Evolutionary conservation across 30 jellyfish, hydroid and myxozoan genomes (phyloP).

Genomic region (Catostylus mosaicus): DNA sequence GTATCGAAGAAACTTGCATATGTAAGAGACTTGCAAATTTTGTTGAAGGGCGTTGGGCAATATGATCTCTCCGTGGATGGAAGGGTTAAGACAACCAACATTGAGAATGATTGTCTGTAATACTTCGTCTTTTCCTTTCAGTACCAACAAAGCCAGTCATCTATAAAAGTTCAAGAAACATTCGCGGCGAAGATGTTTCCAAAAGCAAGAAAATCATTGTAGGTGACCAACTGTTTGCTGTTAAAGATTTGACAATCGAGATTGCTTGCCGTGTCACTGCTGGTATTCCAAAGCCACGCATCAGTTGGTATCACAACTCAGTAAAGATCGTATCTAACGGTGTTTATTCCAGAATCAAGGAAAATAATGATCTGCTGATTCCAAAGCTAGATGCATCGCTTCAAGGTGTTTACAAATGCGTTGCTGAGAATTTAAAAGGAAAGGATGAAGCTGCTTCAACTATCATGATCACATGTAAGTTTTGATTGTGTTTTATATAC

Average conservation of each 20-base stretch:
- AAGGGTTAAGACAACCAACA: no score
- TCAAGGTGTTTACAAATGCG: constrained; percentile 74
- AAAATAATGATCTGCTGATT: constrained; percentile 65
- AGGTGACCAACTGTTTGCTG: constrained; percentile 81
- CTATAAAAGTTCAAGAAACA: constrained; percentile 18
- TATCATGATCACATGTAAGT: constrained; percentile 64
- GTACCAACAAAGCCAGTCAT: constrained; percentile 68
- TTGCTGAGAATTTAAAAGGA: constrained; percentile 59
- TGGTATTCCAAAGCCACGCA: constrained; percentile 76
- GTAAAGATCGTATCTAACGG: constrained; percentile 55
- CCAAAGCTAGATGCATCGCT: constrained; percentile 63
- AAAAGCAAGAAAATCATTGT: constrained; percentile 34
- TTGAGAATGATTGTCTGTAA: no score
- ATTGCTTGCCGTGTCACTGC: constrained; percentile 62
- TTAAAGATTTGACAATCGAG: constrained; percentile 59
- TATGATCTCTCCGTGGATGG: no score
- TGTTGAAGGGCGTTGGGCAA: no score
- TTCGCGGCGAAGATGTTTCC: constrained; percentile 52
- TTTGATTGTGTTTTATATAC: no score
- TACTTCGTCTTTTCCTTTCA: no score
- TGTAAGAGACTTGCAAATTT: no score
- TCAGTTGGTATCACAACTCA: constrained; percentile 71
- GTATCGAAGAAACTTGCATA: no score
- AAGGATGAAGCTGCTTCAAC: constrained; percentile 66
- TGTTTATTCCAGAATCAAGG: constrained; percentile 32